A percentile compares a stretch with the other conserved stretches of the same genome.
Conservation (phyloP, 2,888 invertebrate species). For the Acanthoscelides obtectus region DNA sequence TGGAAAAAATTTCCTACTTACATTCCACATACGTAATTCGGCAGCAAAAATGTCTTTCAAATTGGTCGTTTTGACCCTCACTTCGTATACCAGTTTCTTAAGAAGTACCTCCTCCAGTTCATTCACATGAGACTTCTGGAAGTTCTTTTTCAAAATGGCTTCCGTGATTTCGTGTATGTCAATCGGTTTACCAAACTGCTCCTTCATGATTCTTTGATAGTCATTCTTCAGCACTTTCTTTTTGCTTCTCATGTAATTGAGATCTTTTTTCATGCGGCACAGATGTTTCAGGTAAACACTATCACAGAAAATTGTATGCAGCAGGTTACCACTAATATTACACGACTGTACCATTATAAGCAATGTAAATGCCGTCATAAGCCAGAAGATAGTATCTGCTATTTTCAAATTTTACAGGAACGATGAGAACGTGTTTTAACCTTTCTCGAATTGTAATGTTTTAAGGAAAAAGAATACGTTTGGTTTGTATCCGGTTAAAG, state of each 20-base stretch:
- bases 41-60: conserved; percentile 47
- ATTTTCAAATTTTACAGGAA: too few relatives aligned
- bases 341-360: too few relatives aligned
- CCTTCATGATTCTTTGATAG: conserved; percentile 50
- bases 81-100: conserved; percentile 52
- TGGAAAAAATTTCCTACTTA: conserved; percentile 22
- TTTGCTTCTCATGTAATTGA: conserved; percentile 60
- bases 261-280: conserved; percentile 65
- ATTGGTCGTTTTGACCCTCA: conserved; percentile 50
- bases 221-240: conserved; percentile 55
- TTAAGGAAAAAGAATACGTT: too few relatives aligned
- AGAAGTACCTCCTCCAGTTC: conserved; percentile 56
- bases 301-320: conserved; percentile 20
- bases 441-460: too few relatives aligned
- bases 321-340: too few relatives aligned
- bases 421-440: too few relatives aligned
- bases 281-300: conserved; percentile 65
- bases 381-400: too few relatives aligned
- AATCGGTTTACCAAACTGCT: conserved; percentile 55
- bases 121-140: conserved; percentile 52
- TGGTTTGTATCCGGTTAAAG: too few relatives aligned
- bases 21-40: conserved; percentile 46
- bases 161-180: conserved; percentile 54
- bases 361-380: too few relatives aligned
- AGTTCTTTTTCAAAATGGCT: conserved; percentile 48